Base-by-base conservation (phyloP, 2,888 invertebrate genomes). In the Heterodera filipjevi region DNA sequence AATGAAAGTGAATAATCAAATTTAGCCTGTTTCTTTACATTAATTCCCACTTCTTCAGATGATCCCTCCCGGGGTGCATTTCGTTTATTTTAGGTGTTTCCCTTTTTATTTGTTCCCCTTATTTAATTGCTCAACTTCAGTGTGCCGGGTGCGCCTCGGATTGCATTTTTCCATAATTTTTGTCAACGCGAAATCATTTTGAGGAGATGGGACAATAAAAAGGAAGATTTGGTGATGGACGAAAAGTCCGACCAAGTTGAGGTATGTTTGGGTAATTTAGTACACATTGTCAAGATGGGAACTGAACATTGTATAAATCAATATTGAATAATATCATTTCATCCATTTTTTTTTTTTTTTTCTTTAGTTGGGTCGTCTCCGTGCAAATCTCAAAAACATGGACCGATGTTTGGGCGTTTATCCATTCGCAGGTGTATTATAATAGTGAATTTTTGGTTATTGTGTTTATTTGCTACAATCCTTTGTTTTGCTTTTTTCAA, bases 51-150 rank as follows among this genome's bases (percentile, higher is more conserved):
- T 49, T 22, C 33, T 66, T 12, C 16, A 75, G 92, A 96, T 99
- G 96, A 97, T 99, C 86, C 98, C 98, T 0, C 95, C 96, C 1
- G 98, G 98, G 10, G 91, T 96, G 77, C 98, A 99, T 90, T 96
- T 94, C 89, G 92, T 99, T 27, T 95, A 95, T 91, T 96, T 94
- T 89, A 75, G 75, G 75, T 75, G 16, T 19, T 14, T 16, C 5
- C 14, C 12, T 49, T 39, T 3, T 3, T 39, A 39, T 10, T 39
- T 39, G 6, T 39, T 39, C 39, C 12, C 39, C 39, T 39, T 39
- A 6, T 39, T 39, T 39, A 39, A 10, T 53, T 0, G 19, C 22
- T 53, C 53, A 2, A 27, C 94, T 68, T 93, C 94, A 91, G 91
- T 94, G 83, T 71, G 0, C 27, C 64, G 33, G 68, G 82, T 3